Evolutionary conservation across 2,797 vertebrate species (phyloP).

Genomic region (Platalea minor): DNA sequence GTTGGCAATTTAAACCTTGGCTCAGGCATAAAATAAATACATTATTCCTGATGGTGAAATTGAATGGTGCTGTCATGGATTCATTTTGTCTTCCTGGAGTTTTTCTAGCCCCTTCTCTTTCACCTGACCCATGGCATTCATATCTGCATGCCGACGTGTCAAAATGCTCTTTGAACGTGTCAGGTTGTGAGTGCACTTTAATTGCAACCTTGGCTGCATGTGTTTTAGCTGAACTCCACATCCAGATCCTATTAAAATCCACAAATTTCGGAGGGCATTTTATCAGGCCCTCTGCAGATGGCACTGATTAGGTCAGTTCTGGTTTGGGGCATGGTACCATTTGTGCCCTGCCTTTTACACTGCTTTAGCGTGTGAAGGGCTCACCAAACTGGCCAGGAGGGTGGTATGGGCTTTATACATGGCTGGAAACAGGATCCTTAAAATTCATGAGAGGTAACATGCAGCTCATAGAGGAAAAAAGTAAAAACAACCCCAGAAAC

Average conservation of each 20-base stretch:
- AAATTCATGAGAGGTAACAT: background rate
- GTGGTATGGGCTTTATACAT: background rate
- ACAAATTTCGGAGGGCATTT: background rate
- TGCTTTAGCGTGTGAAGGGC: fast-evolving
- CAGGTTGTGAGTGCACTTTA: background rate
- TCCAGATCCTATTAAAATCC: background rate
- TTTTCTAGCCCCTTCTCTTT: constrained; percentile 32
- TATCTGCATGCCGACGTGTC: background rate
- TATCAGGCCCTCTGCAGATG: background rate
- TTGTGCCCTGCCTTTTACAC: background rate
- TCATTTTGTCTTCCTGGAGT: constrained; percentile 16
- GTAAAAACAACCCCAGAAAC: background rate
- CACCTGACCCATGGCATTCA: background rate
- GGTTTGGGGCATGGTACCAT: background rate
- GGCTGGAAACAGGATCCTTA: background rate
- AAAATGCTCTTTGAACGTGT: background rate
- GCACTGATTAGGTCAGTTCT: background rate
- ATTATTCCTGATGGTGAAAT: constrained; percentile 54
- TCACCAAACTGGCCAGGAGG: background rate
- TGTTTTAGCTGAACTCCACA: background rate
- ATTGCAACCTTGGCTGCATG: background rate
- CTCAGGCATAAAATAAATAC: constrained; percentile 42
- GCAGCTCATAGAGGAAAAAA: background rate
- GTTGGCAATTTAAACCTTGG: constrained; percentile 64
- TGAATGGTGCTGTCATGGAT: constrained; percentile 23